Evolutionary conservation across 2,113 vertebrate species (phyloP).

Genomic region (Oceanites oceanicus): DNA sequence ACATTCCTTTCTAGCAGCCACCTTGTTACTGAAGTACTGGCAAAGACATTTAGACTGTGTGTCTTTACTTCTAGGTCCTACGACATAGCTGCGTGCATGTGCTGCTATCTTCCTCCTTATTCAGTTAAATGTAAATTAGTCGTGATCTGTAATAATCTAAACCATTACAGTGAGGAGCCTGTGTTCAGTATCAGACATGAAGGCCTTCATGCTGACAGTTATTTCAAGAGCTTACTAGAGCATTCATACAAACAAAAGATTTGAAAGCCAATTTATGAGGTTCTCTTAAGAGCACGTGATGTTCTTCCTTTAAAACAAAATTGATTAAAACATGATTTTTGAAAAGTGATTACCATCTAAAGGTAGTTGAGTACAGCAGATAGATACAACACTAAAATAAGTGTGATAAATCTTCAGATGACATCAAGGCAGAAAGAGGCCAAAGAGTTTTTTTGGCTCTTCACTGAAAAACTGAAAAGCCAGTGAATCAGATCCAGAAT

Average conservation of each 20-base stretch:
- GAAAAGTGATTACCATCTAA: neutral
- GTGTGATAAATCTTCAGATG: neutral
- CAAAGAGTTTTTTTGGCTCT: neutral
- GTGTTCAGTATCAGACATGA: neutral
- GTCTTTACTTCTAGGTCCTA: neutral
- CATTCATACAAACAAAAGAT: neutral
- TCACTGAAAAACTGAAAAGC: neutral
- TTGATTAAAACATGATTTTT: neutral
- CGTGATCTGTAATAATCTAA: neutral
- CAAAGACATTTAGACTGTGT: neutral
- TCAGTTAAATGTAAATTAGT: neutral
- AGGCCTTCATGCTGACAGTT: neutral
- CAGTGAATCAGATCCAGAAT: neutral
- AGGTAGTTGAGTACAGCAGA: neutral
- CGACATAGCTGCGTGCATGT: rapidly evolving
- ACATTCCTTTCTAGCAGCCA: neutral
- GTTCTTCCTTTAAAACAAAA: neutral
- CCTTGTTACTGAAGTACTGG: neutral
- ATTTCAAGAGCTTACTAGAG: neutral
- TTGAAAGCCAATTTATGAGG: neutral
- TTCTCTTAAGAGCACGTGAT: neutral
- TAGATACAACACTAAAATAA: neutral
- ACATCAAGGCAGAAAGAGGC: neutral
- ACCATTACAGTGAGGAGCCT: neutral
- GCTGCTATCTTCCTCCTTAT: neutral